These are phyloP conservation scores for Bergia sp. DNA, from an alignment of 92 coral and sea anemone genomes.

Conservation along the genomic window DNA sequence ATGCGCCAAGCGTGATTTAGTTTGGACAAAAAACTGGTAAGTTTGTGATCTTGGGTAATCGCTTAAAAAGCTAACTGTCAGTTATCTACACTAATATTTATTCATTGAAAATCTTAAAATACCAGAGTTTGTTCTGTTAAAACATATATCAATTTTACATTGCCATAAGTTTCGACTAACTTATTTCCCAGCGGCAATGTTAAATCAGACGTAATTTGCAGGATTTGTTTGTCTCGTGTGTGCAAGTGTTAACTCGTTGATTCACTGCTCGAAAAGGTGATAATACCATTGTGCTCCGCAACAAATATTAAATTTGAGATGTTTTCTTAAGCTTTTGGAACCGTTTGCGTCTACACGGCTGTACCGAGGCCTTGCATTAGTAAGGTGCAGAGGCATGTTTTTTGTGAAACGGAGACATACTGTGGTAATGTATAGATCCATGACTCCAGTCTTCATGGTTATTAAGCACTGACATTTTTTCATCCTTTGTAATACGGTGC, in stretches of 20 bases:
- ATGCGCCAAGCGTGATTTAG: slow-evolving; percentile 30
- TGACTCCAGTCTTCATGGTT: not conserved
- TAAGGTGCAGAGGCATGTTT: too few species aligned
- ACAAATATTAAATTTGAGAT: not conserved
- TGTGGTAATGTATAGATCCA: not conserved
- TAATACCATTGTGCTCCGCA: not conserved
- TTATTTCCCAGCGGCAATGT: too few species aligned
- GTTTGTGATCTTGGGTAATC: slow-evolving; percentile 18
- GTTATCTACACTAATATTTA: not conserved
- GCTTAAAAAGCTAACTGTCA: slow-evolving; percentile 11
- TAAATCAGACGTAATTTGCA: not conserved
- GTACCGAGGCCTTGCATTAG: not conserved
- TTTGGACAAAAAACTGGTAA: slow-evolving; percentile 19
- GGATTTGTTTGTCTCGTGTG: not conserved
- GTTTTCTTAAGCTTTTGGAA: not conserved
- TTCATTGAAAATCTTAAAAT: not conserved
- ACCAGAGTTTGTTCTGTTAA: not conserved
- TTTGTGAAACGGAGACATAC: not conserved
- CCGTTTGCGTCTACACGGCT: not conserved
- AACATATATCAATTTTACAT: not conserved
- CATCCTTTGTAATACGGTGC: slow-evolving; percentile 15
- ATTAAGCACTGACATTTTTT: slow-evolving; percentile 31
- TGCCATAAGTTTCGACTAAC: not conserved
- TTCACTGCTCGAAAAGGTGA: not conserved
- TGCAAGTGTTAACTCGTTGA: not conserved